Evolutionary conservation across 53 echinoderm and acorn worm species (phyloP).

Genomic region (Holothuria scabra): DNA sequence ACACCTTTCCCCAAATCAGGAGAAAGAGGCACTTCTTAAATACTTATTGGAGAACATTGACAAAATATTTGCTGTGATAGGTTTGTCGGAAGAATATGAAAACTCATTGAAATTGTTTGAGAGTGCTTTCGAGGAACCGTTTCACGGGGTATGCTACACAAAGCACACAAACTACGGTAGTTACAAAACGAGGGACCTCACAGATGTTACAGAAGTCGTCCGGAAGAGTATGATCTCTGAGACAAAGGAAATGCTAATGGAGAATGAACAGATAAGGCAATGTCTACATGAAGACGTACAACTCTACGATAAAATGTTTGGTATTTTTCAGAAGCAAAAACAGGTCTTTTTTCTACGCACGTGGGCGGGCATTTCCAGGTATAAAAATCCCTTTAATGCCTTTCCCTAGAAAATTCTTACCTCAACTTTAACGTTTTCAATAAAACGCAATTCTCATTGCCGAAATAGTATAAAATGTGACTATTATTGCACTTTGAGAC

Average conservation of each 20-base stretch:
- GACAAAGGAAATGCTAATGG: constrained; percentile 7
- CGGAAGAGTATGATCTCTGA: not conserved
- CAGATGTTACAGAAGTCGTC: not conserved
- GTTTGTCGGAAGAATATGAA: constrained; percentile 10
- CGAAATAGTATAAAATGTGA: no score
- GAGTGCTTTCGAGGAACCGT: constrained; percentile 5
- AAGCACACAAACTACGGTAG: not conserved
- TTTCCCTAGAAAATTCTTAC: no score
- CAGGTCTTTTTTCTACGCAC: no score
- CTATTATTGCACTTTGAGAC: no score
- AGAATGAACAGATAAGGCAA: not conserved
- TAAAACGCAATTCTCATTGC: no score
- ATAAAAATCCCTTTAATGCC: no score
- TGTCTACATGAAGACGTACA: constrained; percentile 26
- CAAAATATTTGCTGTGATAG: constrained; percentile 32
- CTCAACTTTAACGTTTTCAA: no score
- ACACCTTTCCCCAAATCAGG: not conserved
- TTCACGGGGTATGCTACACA: not conserved
- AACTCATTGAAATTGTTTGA: constrained; percentile 26
- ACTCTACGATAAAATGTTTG: not conserved
- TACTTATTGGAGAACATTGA: constrained; percentile 14
- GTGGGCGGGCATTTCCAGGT: no score
- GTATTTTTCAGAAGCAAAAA: not conserved
- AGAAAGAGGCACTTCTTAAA: not conserved
- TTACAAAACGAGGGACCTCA: not conserved